Percentiles rank a stretch among this genome's conserved stretches.
These are phyloP conservation scores for Apostichopus parvimensis DNA, from an alignment of 35 echinoderm and acorn worm genomes.

Conservation along the genomic window DNA sequence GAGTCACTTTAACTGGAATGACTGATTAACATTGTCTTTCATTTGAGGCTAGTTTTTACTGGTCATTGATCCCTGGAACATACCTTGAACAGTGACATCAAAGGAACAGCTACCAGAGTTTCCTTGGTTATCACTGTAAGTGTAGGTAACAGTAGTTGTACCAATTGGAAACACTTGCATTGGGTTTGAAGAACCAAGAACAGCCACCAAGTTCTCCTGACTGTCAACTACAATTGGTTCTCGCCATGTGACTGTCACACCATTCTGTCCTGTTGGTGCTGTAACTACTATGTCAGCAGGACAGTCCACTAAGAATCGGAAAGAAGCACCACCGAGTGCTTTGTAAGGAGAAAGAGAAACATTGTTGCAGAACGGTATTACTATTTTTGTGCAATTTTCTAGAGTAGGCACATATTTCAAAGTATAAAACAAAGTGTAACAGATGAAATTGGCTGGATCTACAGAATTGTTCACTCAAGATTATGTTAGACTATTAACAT, in stretches of 20 bases:
- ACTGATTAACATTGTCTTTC: too few species aligned
- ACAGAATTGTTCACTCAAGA: too few species aligned
- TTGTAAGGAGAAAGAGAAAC: neutral
- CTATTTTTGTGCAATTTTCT: too few species aligned
- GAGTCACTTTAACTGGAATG: too few species aligned
- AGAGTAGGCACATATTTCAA: too few species aligned
- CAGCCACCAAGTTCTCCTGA: neutral
- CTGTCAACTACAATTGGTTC: conserved; percentile 1
- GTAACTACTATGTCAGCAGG: neutral
- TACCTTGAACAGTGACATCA: conserved; percentile 46
- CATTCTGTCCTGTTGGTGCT: neutral
- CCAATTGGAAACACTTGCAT: neutral
- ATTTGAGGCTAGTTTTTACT: too few species aligned
- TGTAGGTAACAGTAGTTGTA: conserved; percentile 18
- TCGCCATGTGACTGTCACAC: neutral
- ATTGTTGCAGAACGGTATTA: too few species aligned
- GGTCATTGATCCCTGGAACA: too few species aligned
- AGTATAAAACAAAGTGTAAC: too few species aligned
- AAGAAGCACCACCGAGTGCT: neutral
- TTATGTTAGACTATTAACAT: too few species aligned
- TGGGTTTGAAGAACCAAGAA: neutral
- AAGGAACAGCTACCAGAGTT: conserved; percentile 29
- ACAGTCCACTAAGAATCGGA: neutral
- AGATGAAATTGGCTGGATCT: too few species aligned
- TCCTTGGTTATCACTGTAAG: conserved; percentile 31